Evolutionary conservation across 92 coral and sea anemone genomes (phyloP).

Genomic region (Muricea muricata): DNA sequence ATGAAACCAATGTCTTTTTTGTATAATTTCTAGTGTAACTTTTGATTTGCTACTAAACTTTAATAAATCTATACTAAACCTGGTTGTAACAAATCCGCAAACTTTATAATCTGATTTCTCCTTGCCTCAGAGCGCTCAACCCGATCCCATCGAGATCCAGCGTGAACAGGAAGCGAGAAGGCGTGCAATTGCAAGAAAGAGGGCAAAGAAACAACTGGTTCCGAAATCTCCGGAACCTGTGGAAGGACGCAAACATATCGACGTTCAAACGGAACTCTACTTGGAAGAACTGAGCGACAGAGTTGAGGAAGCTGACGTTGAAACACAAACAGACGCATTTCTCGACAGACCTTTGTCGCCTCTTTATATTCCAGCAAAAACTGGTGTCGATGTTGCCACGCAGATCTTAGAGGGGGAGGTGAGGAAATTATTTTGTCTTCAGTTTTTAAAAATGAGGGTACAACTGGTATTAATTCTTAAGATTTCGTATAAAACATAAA

Average conservation of each 20-base stretch:
- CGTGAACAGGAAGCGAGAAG: constrained; percentile 94
- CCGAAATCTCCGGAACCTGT: constrained; percentile 98
- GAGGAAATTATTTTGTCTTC: no score
- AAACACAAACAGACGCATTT: constrained; percentile 98
- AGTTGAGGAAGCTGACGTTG: constrained; percentile 98
- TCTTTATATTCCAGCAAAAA: constrained; percentile 92
- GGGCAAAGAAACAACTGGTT: constrained; percentile 88
- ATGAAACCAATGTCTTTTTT: no score
- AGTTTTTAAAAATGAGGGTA: no score
- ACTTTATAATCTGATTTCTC: no score
- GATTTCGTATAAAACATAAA: no score
- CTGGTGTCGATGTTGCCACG: constrained; percentile 98
- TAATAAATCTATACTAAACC: no score
- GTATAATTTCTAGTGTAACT: no score
- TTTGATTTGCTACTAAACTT: no score
- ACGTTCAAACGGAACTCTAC: constrained; percentile 96
- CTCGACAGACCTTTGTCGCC: constrained; percentile 97
- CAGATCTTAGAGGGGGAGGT: constrained; percentile 99
- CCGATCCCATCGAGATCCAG: constrained; percentile 98
- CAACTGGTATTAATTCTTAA: no score
- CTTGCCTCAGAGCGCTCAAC: constrained; percentile 83
- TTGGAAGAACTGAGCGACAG: constrained; percentile 95
- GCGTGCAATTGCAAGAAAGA: constrained; percentile 92
- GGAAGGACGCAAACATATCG: constrained; percentile 96
- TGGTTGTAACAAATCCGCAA: no score